Evolutionary conservation across 2,113 vertebrate species (phyloP).

Genomic region (Lynx canadensis): DNA sequence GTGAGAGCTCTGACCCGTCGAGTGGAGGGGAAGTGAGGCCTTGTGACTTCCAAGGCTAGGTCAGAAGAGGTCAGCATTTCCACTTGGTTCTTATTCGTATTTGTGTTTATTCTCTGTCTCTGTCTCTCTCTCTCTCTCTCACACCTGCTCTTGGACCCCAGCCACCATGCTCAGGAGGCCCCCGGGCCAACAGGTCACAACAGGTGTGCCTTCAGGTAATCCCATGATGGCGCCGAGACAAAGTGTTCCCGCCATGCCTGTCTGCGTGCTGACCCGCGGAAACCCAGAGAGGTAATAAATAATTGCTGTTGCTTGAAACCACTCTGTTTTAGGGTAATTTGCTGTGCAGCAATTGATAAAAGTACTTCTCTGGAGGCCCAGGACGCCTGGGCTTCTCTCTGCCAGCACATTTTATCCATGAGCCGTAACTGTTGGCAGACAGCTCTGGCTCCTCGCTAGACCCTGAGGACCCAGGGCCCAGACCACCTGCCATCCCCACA

Average conservation of each 20-base stretch:
- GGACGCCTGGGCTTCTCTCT: background rate
- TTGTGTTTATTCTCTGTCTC: background rate
- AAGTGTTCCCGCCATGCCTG: rapidly evolving
- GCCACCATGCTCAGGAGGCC: rapidly evolving
- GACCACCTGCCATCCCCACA: background rate
- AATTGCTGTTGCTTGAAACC: background rate
- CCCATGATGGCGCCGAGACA: rapidly evolving
- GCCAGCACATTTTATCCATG: background rate
- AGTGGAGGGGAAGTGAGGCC: background rate
- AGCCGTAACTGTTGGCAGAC: background rate
- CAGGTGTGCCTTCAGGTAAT: background rate
- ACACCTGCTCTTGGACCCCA: background rate
- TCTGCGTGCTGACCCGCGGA: background rate
- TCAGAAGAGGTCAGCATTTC: background rate
- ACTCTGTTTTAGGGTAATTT: background rate
- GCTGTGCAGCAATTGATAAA: background rate
- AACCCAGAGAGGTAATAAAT: background rate
- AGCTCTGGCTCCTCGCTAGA: background rate
- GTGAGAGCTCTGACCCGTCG: background rate
- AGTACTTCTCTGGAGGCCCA: background rate
- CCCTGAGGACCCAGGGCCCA: rapidly evolving
- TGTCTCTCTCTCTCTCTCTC: background rate
- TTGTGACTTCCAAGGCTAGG: background rate
- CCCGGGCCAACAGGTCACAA: too few species aligned
- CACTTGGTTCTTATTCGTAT: background rate